phyloP scores from a whole-genome alignment of 2,797 vertebrate species.

The Mus caroli region DNA sequence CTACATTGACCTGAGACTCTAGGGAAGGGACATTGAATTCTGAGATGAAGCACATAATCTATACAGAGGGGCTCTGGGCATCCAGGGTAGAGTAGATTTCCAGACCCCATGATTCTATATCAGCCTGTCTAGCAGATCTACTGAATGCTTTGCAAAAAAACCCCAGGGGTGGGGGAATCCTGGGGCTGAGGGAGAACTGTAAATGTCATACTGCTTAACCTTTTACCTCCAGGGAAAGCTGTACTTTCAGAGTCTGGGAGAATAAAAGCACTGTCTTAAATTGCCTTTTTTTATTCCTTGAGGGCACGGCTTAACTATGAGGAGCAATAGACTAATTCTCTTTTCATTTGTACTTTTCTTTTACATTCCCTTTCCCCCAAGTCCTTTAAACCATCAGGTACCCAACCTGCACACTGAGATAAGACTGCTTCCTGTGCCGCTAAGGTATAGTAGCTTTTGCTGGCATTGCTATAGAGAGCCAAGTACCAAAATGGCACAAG shows the following conservation, averaged over 20 bases:
- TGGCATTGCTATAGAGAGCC: background rate
- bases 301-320: background rate
- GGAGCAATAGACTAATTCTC: background rate
- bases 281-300: slow-evolving; percentile 33
- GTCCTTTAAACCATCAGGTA: background rate
- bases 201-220: slow-evolving; percentile 46
- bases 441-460: background rate
- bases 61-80: background rate
- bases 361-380: background rate
- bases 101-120: background rate
- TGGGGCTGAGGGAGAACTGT: background rate
- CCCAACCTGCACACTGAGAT: slow-evolving; percentile 49
- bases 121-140: background rate
- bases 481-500: background rate
- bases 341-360: slow-evolving; percentile 2
- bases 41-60: background rate
- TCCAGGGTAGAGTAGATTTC: background rate
- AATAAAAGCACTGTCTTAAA: slow-evolving; percentile 33
- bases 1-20: slow-evolving; percentile 47
- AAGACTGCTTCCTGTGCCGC: background rate
- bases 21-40: background rate
- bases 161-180: background rate
- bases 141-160: background rate
- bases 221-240: slow-evolving; percentile 55
- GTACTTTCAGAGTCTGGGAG: slow-evolving; percentile 2